Evolutionary conservation across 2,113 vertebrate species (phyloP).

Genomic region (Heterochromis multidens): DNA sequence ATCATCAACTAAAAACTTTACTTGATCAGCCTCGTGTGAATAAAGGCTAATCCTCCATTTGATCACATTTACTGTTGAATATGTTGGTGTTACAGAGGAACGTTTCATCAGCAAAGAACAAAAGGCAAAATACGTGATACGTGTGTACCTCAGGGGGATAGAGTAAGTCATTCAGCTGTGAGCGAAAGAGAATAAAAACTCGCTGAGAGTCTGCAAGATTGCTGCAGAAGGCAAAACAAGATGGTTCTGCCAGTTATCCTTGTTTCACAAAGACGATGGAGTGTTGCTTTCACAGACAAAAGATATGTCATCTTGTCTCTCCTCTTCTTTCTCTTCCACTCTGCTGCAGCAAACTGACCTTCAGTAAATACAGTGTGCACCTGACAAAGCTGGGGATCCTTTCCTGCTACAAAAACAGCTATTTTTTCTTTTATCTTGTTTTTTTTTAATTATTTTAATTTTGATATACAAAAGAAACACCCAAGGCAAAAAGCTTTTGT

Average conservation of each 20-base stretch:
- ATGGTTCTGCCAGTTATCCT: conserved; percentile 18
- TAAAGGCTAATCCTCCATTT: background rate
- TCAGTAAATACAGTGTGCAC: conserved; percentile 20
- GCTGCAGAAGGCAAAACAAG: background rate
- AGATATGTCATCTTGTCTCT: conserved; percentile 10
- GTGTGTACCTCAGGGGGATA: background rate
- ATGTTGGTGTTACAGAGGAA: background rate
- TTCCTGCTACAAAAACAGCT: background rate
- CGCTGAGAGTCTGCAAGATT: background rate
- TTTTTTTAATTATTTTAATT: background rate
- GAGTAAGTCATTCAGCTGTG: conserved; percentile 20
- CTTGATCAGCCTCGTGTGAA: background rate
- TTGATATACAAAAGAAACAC: background rate
- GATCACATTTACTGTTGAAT: background rate
- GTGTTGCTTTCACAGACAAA: conserved; percentile 29
- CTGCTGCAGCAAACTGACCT: conserved; percentile 32
- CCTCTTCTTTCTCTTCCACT: conserved; percentile 17
- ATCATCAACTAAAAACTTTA: background rate
- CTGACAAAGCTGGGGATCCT: background rate
- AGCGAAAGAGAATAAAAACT: background rate
- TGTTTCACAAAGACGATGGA: background rate
- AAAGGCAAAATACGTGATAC: background rate
- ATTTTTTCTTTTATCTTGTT: background rate
- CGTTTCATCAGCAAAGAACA: background rate
- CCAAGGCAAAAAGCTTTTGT: background rate